Base-by-base conservation (phyloP, 2,797 vertebrate species). In the Eulemur mongoz region DNA sequence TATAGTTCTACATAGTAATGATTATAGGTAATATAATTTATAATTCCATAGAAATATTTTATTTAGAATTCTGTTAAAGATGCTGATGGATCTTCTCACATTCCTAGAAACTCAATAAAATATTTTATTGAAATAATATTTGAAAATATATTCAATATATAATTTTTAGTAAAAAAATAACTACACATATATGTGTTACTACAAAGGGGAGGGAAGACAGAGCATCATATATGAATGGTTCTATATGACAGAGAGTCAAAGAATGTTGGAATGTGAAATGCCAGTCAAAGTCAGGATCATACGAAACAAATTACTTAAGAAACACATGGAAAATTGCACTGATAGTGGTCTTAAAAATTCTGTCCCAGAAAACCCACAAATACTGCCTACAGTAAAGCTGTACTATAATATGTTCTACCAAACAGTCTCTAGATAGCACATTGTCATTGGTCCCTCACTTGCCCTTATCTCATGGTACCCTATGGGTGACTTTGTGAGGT, bases 391-490 rank as follows among this genome's bases (percentile, higher is more conserved):
- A 89, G 43, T 61, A 40, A 45, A 20, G 0, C 13, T 54, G 1
- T 27, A 35, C n/a, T 22, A 2, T 2, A 57, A 32, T 43, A 59
- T 1, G 3, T 87, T 35, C 18, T 40, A 27, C 67, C 59, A 88
- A 14, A 43, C 7, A 7, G 1, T 30, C 20, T 86, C 59, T 72
- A 75, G 54, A 27, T 38, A 45, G n/a, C 38, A 40, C 84, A 5
- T 96, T 94, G 92, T 73, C 65, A 61, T 14, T 83, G 32, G 83
- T 93, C 45, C 93, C 50, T 88, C 27, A 90, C 76, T 95, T 97
- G 95, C 97, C 91, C 86, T 92, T 92, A 35, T 92, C 65, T 87
- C 76, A 59, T 89, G 78, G 27, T 80, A 95, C 75, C 87, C 65
- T 94, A 4, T 0, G n/a, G 81, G 73, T 96, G 45, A 65, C 52